Evolutionary conservation across 2,888 invertebrate species (phyloP).

Genomic region (Ectropis crepuscularia): DNA sequence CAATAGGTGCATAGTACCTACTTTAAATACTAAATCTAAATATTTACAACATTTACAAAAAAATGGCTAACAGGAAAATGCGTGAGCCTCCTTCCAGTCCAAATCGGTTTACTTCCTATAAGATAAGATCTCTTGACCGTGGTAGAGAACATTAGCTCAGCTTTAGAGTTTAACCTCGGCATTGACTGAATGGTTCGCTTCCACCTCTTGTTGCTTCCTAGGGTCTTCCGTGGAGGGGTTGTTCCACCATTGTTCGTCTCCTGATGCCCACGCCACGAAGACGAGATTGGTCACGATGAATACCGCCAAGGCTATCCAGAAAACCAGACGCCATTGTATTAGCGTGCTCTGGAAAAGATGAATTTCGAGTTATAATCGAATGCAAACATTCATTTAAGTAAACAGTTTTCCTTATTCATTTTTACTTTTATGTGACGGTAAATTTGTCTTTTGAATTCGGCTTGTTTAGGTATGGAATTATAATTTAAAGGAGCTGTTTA

Average conservation of each 20-base stretch:
- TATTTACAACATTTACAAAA: slow-evolving; percentile 38
- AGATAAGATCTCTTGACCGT: slow-evolving; percentile 31
- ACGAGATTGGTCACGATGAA: slow-evolving; percentile 89
- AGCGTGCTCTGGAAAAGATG: slow-evolving; percentile 79
- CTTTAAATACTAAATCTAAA: slow-evolving; percentile 26
- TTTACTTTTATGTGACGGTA: no score
- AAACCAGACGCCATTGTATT: slow-evolving; percentile 90
- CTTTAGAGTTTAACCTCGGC: slow-evolving; percentile 64
- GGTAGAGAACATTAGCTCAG: slow-evolving; percentile 27
- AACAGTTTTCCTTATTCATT: no score
- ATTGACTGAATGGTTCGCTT: slow-evolving; percentile 61
- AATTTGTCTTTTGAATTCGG: no score
- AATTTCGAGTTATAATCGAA: neutral
- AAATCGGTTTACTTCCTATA: slow-evolving; percentile 29
- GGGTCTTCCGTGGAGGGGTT: slow-evolving; percentile 63
- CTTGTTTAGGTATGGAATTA: no score
- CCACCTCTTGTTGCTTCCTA: slow-evolving; percentile 62
- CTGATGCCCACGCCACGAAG: slow-evolving; percentile 90
- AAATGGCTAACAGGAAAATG: slow-evolving; percentile 38
- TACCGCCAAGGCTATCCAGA: slow-evolving; percentile 91
- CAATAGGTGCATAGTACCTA: slow-evolving; percentile 14
- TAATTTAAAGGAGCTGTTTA: no score
- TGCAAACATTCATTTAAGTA: neutral
- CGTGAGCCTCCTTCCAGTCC: slow-evolving; percentile 32
- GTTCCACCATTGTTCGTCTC: slow-evolving; percentile 92